phyloP scores from a whole-genome alignment of 2,797 vertebrate species.

The Lithobates sylvaticus region DNA sequence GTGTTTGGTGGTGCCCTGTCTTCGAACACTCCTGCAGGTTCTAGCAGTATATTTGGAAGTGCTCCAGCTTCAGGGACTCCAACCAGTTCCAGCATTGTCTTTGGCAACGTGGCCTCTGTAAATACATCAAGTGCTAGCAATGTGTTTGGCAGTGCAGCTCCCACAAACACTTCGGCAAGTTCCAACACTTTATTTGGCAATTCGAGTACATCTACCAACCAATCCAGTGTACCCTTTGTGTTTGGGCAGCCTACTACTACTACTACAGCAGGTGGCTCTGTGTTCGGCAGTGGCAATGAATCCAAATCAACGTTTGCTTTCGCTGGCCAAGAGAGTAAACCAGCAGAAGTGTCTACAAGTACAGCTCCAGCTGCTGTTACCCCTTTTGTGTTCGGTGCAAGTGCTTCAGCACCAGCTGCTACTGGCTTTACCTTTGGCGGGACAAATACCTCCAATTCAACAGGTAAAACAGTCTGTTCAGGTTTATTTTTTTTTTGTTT shows the following conservation, averaged over 20 bases:
- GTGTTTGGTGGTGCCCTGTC: slow-evolving; percentile 68
- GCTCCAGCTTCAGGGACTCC: slow-evolving; percentile 81
- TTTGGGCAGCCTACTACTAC: slow-evolving; percentile 85
- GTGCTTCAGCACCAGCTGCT: slow-evolving; percentile 68
- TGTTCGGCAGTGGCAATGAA: slow-evolving; percentile 77
- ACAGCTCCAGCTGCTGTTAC: slow-evolving; percentile 64
- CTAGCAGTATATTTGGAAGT: slow-evolving; percentile 74
- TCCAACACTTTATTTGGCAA: slow-evolving; percentile 81
- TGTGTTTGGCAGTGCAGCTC: slow-evolving; percentile 68
- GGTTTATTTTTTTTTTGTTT: too few relatives aligned
- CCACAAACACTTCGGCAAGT: slow-evolving; percentile 75
- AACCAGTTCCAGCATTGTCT: slow-evolving; percentile 79
- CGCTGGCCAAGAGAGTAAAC: slow-evolving; percentile 84
- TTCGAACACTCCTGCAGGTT: slow-evolving; percentile 29
- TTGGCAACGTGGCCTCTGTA: slow-evolving; percentile 67
- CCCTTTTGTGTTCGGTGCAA: slow-evolving; percentile 86
- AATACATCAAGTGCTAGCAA: slow-evolving; percentile 63
- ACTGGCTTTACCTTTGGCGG: slow-evolving; percentile 85
- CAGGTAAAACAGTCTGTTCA: slow-evolving; percentile 76
- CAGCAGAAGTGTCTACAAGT: slow-evolving; percentile 74
- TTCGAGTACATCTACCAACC: slow-evolving; percentile 71
- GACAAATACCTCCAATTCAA: slow-evolving; percentile 79
- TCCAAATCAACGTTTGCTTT: slow-evolving; percentile 82
- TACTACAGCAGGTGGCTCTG: slow-evolving; percentile 75
- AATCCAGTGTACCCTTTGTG: slow-evolving; percentile 78